These are phyloP conservation scores for Lethocerus indicus DNA, from an alignment of 1,140 invertebrate species.

Conservation along the genomic window DNA sequence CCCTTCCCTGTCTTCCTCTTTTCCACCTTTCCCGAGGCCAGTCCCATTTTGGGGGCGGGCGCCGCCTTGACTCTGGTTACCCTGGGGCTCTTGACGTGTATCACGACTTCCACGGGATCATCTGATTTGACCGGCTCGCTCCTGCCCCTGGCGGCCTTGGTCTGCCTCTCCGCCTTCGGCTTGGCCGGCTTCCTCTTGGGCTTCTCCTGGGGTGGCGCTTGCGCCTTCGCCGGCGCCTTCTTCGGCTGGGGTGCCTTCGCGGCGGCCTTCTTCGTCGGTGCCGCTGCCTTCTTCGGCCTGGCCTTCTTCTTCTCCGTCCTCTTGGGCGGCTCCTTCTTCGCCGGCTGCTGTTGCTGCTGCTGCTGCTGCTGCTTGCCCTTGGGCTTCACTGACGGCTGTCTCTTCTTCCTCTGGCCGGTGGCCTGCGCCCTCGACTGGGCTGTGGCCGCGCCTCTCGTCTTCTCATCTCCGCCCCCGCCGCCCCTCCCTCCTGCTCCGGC, in stretches of 20 bases:
- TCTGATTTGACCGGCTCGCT: background rate
- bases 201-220: conserved; percentile 1
- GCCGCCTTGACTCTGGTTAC: conserved; percentile 1
- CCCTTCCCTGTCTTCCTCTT: conserved; percentile 2
- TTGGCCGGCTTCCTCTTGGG: background rate
- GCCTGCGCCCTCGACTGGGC: no score
- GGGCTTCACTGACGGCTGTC: background rate
- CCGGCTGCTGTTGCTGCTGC: background rate
- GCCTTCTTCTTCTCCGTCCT: background rate
- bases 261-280: background rate
- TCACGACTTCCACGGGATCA: conserved; percentile 12
- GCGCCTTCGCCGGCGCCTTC: background rate
- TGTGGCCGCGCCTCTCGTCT: no score
- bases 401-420: no score
- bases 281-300: background rate
- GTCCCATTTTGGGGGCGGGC: conserved; percentile 1
- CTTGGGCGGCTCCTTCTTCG: background rate
- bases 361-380: background rate
- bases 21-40: conserved; percentile 6
- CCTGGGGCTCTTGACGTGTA: conserved; percentile 9
- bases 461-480: no score
- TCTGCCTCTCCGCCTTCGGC: conserved; percentile 3
- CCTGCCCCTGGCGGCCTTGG: conserved; percentile 5
- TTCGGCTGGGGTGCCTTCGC: no score
- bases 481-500: no score